These are phyloP conservation scores for Laterallus jamaicensis DNA, from an alignment of 2,113 vertebrate genomes.

Conservation along the genomic window DNA sequence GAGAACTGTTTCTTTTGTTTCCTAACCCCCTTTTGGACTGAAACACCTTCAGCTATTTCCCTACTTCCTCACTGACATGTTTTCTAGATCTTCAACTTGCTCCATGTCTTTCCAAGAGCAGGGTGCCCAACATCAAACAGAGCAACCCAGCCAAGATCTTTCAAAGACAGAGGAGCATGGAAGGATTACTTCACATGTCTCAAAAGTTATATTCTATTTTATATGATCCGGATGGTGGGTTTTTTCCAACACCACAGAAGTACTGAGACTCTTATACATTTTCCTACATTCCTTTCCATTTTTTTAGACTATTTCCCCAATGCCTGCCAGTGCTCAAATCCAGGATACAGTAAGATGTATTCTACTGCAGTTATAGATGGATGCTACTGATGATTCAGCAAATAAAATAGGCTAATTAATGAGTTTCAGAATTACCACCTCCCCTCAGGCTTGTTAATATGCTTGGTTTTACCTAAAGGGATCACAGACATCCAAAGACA, in stretches of 20 bases:
- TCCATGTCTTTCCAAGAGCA: background rate
- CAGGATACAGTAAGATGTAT: background rate
- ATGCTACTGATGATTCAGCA: conserved; percentile 25
- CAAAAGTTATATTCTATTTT: background rate
- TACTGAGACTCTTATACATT: background rate
- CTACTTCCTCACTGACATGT: background rate
- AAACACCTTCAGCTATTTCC: background rate
- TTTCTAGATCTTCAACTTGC: background rate
- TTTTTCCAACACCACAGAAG: background rate
- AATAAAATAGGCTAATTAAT: background rate
- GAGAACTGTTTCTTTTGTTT: background rate
- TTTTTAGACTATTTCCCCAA: background rate
- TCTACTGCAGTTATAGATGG: background rate
- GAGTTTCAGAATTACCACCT: background rate
- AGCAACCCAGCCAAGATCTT: background rate
- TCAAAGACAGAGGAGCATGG: background rate
- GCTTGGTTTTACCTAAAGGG: background rate
- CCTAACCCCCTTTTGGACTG: background rate
- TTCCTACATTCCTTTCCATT: background rate
- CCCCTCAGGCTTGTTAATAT: background rate
- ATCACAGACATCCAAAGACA: background rate
- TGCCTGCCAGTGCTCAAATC: background rate
- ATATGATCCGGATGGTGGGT: background rate
- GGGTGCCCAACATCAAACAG: background rate
- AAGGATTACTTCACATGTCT: background rate